These are phyloP conservation scores for Cecropterus lyciades DNA, from an alignment of 1,140 invertebrate genomes.

Conservation along the genomic window DNA sequence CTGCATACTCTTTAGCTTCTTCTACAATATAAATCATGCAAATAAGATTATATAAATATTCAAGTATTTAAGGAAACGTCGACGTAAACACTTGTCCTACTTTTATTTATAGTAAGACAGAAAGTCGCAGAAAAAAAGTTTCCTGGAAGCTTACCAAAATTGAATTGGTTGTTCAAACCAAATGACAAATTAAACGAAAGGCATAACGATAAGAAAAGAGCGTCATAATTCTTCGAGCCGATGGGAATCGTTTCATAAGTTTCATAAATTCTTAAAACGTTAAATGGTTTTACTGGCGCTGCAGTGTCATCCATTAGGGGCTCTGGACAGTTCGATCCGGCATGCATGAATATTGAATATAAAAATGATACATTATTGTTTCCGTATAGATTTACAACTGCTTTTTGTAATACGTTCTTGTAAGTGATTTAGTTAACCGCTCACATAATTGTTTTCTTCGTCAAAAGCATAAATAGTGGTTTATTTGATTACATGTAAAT, in stretches of 20 bases:
- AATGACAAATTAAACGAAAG: background rate
- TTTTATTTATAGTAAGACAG: background rate
- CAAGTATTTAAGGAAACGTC: no score
- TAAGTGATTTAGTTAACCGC: background rate
- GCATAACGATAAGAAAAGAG: slow-evolving; percentile 5
- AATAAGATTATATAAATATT: no score
- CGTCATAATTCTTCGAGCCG: slow-evolving; percentile 5
- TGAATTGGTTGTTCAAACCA: background rate
- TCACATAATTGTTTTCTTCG: no score
- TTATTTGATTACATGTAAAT: no score
- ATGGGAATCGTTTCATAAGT: slow-evolving; percentile 23
- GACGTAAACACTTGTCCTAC: background rate
- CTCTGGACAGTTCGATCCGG: slow-evolving; percentile 42
- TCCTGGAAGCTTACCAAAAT: background rate
- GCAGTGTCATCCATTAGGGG: slow-evolving; percentile 40
- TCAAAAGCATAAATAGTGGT: no score
- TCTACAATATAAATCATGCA: no score
- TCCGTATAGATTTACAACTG: slow-evolving; percentile 37
- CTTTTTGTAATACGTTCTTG: slow-evolving; percentile 3
- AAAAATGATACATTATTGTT: slow-evolving; percentile 56
- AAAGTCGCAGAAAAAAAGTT: background rate
- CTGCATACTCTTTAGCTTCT: no score
- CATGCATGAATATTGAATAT: slow-evolving; percentile 53
- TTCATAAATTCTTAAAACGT: slow-evolving; percentile 49
- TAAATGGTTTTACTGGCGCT: slow-evolving; percentile 40